These are phyloP conservation scores for Dryocosmus kuriphilus DNA, from an alignment of 2,888 invertebrate genomes.

Conservation along the genomic window DNA sequence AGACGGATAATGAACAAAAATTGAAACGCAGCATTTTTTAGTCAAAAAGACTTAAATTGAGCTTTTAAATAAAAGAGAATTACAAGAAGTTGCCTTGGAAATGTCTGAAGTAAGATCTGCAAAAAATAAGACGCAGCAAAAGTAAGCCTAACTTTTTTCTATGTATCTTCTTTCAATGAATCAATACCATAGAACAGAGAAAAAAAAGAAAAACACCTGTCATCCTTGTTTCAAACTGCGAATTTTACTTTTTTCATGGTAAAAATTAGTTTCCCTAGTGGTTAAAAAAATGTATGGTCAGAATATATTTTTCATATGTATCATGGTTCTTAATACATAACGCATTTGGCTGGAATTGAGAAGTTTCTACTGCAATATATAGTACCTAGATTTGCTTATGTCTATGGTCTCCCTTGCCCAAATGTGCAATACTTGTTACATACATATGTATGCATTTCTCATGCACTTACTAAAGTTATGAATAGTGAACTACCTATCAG, in stretches of 20 bases:
- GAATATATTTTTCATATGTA: constrained; percentile 12
- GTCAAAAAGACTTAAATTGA: no score
- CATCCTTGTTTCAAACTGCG: background rate
- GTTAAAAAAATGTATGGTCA: constrained; percentile 18
- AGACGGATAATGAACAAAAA: no score
- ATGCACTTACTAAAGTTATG: constrained; percentile 22
- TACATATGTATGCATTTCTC: background rate
- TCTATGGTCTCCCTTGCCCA: constrained; percentile 7
- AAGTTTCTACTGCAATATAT: constrained; percentile 16
- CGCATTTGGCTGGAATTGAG: background rate
- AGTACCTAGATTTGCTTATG: constrained; percentile 18
- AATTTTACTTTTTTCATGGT: background rate
- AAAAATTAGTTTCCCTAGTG: constrained; percentile 25
- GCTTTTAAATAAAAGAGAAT: no score
- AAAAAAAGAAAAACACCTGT: background rate
- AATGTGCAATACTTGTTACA: constrained; percentile 16
- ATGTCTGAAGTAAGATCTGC: no score
- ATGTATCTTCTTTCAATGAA: background rate
- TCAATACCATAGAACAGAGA: background rate
- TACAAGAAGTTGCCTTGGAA: no score
- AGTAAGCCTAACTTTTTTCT: no score
- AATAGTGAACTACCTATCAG: constrained; percentile 24
- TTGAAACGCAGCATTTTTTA: no score
- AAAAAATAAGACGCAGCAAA: no score
- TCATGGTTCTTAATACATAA: background rate